Evolutionary conservation across 2,113 vertebrate genomes (phyloP).

Genomic region (Caloenas nicobarica): DNA sequence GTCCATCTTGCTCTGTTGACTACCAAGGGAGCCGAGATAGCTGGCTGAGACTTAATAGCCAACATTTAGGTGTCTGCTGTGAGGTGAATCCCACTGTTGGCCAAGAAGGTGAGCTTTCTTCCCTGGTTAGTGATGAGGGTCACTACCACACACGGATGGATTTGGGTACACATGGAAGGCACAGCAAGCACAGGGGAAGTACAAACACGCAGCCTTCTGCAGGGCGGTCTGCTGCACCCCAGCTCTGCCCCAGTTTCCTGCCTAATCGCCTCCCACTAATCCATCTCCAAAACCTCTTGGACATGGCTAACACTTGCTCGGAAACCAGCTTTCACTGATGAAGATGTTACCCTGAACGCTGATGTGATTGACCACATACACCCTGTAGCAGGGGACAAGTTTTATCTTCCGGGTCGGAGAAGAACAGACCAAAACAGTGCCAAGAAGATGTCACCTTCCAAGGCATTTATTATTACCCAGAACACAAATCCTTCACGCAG

Average conservation of each 20-base stretch:
- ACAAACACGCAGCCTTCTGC: background rate
- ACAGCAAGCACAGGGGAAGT: background rate
- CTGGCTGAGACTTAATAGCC: background rate
- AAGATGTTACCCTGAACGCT: background rate
- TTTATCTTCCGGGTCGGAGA: background rate
- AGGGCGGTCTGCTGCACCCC: background rate
- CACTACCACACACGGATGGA: background rate
- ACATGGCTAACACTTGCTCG: background rate
- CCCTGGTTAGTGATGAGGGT: background rate
- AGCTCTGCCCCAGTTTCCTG: background rate
- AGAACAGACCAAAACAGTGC: background rate
- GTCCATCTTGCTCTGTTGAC: background rate
- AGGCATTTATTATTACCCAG: background rate
- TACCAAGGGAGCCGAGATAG: background rate
- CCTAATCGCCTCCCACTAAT: background rate
- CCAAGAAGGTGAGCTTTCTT: background rate
- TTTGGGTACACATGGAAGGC: background rate
- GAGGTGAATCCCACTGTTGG: background rate
- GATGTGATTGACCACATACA: background rate
- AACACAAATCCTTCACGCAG: background rate
- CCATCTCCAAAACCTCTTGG: background rate
- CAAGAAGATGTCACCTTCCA: background rate
- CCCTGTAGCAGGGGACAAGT: background rate
- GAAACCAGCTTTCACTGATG: background rate
- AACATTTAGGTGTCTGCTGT: background rate